Evolutionary conservation across 2,888 invertebrate genomes (phyloP).

Genomic region (Hydrotaea cyrtoneurina): DNA sequence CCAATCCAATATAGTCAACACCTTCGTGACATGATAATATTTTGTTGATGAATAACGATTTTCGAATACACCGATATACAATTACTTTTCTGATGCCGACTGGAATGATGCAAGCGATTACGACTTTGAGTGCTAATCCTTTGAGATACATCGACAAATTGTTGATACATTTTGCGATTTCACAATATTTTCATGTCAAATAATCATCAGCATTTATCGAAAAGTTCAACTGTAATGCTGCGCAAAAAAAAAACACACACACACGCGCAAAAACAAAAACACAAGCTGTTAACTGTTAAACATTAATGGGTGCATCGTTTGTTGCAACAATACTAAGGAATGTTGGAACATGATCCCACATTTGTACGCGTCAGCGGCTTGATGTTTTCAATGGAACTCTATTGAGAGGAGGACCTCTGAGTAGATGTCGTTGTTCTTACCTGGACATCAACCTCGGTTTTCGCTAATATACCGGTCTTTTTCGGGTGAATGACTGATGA

Average conservation of each 20-base stretch:
- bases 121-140: neutral
- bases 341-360: neutral
- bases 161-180: neutral
- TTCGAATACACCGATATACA: neutral
- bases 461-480: too few relatives aligned
- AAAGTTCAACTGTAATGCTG: neutral
- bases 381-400: too few relatives aligned
- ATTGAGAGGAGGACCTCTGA: too few relatives aligned
- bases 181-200: constrained; percentile 4
- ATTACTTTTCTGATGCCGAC: neutral
- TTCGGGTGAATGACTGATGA: too few relatives aligned
- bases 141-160: neutral
- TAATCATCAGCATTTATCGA: neutral
- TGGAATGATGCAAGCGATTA: neutral
- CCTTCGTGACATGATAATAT: neutral
- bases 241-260: neutral
- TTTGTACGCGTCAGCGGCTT: too few relatives aligned
- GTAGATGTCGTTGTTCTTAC: too few relatives aligned
- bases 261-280: too few relatives aligned
- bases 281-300: neutral
- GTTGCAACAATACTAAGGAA: neutral
- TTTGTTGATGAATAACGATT: neutral
- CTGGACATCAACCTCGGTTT: too few relatives aligned
- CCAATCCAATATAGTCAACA: too few relatives aligned
- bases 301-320: neutral